phyloP scores from a whole-genome alignment of 2,797 vertebrate genomes.

The Synanceia verrucosa region DNA sequence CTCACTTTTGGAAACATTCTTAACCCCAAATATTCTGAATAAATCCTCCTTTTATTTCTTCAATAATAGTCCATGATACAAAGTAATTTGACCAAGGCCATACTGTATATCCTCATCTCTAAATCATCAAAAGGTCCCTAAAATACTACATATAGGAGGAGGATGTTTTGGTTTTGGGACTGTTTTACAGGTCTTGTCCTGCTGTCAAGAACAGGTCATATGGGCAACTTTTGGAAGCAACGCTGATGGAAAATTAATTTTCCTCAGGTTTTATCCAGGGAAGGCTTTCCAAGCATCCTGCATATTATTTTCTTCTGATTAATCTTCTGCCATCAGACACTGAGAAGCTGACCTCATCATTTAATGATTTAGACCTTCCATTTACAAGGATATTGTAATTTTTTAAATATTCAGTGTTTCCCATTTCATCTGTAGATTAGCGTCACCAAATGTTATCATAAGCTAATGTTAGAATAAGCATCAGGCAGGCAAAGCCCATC shows the following conservation, averaged over 20 bases:
- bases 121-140: background rate
- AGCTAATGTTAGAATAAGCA: background rate
- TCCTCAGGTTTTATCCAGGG: background rate
- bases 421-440: background rate
- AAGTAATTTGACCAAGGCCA: slow-evolving; percentile 24
- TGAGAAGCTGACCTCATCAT: no score
- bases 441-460: background rate
- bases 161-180: slow-evolving; percentile 46
- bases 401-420: no score
- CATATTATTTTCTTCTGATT: background rate
- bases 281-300: background rate
- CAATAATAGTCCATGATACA: background rate
- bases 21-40: background rate
- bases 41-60: background rate
- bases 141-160: background rate
- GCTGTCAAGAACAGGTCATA: slow-evolving; percentile 7
- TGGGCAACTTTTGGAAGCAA: slow-evolving; percentile 34
- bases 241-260: slow-evolving; percentile 7
- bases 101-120: slow-evolving; percentile 37
- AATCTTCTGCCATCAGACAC: background rate
- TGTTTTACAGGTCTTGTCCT: slow-evolving; percentile 17
- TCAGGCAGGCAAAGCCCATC: slow-evolving; percentile 1
- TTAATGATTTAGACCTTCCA: no score
- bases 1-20: no score
- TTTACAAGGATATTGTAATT: no score